Evolutionary conservation across 2,797 vertebrate genomes (phyloP), one percentile per base, ranked within the genome.

Genomic region (Vireo griseus): DNA sequence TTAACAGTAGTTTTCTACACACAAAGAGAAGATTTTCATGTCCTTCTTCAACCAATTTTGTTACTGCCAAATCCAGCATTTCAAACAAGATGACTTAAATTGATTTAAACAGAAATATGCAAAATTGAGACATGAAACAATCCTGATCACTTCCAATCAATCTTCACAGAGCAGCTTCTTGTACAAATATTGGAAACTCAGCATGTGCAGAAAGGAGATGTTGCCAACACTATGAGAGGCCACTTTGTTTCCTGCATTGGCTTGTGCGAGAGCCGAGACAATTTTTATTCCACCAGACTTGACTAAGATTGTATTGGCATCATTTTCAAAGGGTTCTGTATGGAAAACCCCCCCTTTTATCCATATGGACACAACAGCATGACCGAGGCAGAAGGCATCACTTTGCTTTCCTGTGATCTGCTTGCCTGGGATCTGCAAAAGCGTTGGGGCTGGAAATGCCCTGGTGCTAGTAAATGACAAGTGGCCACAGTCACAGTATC

Each of bases 41-140:
- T 80, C 9, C 8, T 78, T 26, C 68, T 87, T 47, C 65, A 69
- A 80, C 50, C 39, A 51, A 9, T 75, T 81, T 74, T 67, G 16
- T 84, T 85, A 47, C 50, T 76, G 37, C 26, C 88, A 89, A 54
- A 52, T 75, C n/a, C 80, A 73, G 40, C 35, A 48, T 85, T 85
- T 87, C 37, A 91, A 58, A 85, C 37, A 67, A 0, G 0, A 44
- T 25, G 7, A 25, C 17, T 84, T 62, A 45, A 5, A 37, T 50
- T 25, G n/a, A 77, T 59, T 69, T 76, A 67, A 74, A 67, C 16
- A 65, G 61, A 69, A 71, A 79, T 51, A 87, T 0, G 4, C 20
- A 45, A 95, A 83, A 75, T 8, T 20, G 35, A 73, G 54, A 71
- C 11, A 55, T 31, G 61, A 82, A 88, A 25, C 22, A 67, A 68